Conservation (phyloP, 2,888 invertebrate species). For the Papilio demoleus region DNA sequence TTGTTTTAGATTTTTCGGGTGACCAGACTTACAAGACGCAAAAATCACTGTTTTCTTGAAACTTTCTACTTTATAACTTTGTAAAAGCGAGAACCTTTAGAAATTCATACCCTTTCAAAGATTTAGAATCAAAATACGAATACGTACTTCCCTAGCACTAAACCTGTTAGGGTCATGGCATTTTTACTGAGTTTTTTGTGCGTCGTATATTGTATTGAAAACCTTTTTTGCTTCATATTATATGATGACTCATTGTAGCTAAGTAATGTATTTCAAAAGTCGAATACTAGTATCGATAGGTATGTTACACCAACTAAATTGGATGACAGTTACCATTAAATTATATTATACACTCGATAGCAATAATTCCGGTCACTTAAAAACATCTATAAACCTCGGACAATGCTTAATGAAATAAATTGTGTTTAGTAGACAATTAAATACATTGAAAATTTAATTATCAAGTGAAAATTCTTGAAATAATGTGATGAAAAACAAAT, state of each 20-base stretch:
- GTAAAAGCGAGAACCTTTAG: constrained; percentile 20
- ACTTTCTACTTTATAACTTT: constrained; percentile 23
- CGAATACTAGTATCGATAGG: constrained; percentile 15
- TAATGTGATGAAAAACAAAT: too few species aligned
- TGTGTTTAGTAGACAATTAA: too few species aligned
- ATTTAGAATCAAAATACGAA: constrained; percentile 1
- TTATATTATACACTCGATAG: background rate
- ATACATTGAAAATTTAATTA: too few species aligned
- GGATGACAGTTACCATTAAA: constrained; percentile 2
- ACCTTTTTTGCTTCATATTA: constrained; percentile 8
- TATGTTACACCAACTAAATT: constrained; percentile 10
- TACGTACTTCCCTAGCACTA: constrained; percentile 8
- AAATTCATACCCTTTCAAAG: background rate
- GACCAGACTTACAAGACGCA: background rate
- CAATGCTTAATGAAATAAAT: too few species aligned
- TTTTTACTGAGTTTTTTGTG: constrained; percentile 31
- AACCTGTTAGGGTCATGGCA: constrained; percentile 28
- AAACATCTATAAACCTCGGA: too few species aligned
- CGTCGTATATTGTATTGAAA: background rate
- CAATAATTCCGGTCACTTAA: too few species aligned
- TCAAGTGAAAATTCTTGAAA: too few species aligned
- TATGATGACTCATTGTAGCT: constrained; percentile 32
- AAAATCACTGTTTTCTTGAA: constrained; percentile 1
- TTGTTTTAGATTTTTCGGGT: too few species aligned
- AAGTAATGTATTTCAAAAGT: constrained; percentile 15